Base-by-base conservation (phyloP, 35 echinoderm and acorn worm species). In the Lytechinus pictus region DNA sequence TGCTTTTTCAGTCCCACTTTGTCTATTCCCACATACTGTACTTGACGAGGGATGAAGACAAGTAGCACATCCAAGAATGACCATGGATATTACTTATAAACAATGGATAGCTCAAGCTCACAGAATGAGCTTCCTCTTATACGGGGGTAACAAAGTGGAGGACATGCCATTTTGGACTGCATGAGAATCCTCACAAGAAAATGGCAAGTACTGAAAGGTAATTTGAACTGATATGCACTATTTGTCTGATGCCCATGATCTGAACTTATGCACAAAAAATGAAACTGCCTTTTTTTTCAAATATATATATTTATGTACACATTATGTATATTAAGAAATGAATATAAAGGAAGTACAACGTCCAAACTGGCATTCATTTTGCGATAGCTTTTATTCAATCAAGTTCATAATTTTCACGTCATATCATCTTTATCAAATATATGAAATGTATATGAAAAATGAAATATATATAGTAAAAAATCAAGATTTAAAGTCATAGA, bases 31-130 rank as follows among this genome's bases (percentile, higher is more conserved):
- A 79, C 66, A 79, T 79, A 79, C 19, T 79, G 66, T 79, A n/a
- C 66, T 79, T 79, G 66, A 79, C 66, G n/a, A 79, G n/a, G 66
- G 66, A 79, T n/a, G 66, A 79, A 79, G n/a, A 79, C 19, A 79
- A 79, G 66, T 79, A 79, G n/a, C 21, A 24, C n/a, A 79, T 79
- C 21, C 7, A 24, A n/a, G 66, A 79, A 1, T 24, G 19, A 79
- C 66, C 66, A 79, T 79, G 19, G 66, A 79, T 79, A 79, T n/a
- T n/a, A 58, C 56, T 57, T 57, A 9, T 0, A 2, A 21, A 16
- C 14, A 13, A 71, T 71, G 61, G 61, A 71, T 13, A 71, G 61
- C 61, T 66, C 13, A 4, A 14, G 21, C 60, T 13, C 5, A 19
- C 61, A 71, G 61, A 71, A 71, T 71, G 33, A 1, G 61, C 61